Evolutionary conservation across 2,113 vertebrate genomes (phyloP).

Genomic region (Pelusios castaneus): DNA sequence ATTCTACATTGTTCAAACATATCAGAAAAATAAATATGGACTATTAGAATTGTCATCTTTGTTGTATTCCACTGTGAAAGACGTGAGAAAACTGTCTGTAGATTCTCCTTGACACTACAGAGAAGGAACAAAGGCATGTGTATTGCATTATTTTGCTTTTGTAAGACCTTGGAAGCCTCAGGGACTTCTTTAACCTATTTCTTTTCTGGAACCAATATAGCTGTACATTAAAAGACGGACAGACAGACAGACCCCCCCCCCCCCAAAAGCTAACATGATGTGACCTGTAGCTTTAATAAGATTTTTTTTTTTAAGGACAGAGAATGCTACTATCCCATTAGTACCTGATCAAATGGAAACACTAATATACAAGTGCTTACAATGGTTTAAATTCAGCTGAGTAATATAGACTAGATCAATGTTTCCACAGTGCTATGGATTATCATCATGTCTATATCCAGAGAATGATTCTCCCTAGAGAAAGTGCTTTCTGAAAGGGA

Average conservation of each 20-base stretch:
- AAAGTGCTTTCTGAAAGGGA: neutral
- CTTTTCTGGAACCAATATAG: neutral
- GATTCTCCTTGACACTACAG: neutral
- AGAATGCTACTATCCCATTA: slow-evolving; percentile 5
- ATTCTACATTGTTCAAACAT: neutral
- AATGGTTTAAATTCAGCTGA: neutral
- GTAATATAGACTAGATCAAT: neutral
- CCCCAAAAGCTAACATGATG: neutral
- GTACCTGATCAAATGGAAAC: neutral
- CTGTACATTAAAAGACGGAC: neutral
- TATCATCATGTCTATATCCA: neutral
- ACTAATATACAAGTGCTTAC: neutral
- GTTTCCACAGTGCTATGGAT: neutral
- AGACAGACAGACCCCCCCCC: neutral
- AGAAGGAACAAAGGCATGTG: neutral
- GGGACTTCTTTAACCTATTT: slow-evolving; percentile 23
- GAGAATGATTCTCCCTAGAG: neutral
- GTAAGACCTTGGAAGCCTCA: neutral
- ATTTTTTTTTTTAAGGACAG: slow-evolving; percentile 46
- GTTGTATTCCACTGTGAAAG: neutral
- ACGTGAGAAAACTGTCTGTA: neutral
- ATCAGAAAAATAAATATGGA: neutral
- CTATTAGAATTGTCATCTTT: neutral
- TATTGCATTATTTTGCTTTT: neutral
- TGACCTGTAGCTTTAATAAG: slow-evolving; percentile 4